Base-by-base conservation (phyloP, 2,797 vertebrate genomes). In the Epinephelus awoara region DNA sequence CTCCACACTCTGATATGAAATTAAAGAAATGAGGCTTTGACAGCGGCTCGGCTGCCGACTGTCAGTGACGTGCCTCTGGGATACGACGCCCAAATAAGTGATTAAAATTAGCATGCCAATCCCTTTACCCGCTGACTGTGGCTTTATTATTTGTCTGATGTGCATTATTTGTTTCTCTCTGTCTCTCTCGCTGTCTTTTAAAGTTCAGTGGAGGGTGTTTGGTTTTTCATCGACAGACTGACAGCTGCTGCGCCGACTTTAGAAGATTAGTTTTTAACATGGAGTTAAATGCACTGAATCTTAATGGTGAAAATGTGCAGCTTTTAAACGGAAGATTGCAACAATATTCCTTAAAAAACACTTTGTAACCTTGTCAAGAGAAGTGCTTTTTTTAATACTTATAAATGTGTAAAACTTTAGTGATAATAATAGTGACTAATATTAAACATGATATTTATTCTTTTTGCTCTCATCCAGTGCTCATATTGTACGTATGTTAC, bases 1-100 rank as follows among this genome's bases (percentile, higher is more conserved):
- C 80, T 84, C 80, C 54, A 65, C 79, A 68, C 70, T 72, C 64
- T 70, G 62, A 80, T 79, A 68, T 79, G 67, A 73, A 81, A 79
- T 89, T 70, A 80, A 67, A 70, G 63, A 70, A 72, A 80, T 2
- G 59, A 59, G 72, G 51, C 65, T 82, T 5, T 65, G 82, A 73
- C 25, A 8, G 67, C 34, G 47, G 61, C 84, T 63, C 75, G 3
- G 63, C 59, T 63, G 67, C 50, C 27, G 74, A 46, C 62, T 61
- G 77, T 72, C 75, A 23, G 49, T 18, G 71, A 34, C 46, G 47
- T 2, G 74, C 83, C 81, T 79, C 70, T 3, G 68, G 80, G 77
- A 86, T 38, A n/a, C 38, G 6, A 40, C 38, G 59, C 55, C 74
- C 73, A 44, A 84, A 80, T 51, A 55, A 62, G 29, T 72, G 71